A percentile compares a stretch with the other conserved stretches of the same genome.
Conservation (phyloP, 2,113 vertebrate species). For the Apus apus region DNA sequence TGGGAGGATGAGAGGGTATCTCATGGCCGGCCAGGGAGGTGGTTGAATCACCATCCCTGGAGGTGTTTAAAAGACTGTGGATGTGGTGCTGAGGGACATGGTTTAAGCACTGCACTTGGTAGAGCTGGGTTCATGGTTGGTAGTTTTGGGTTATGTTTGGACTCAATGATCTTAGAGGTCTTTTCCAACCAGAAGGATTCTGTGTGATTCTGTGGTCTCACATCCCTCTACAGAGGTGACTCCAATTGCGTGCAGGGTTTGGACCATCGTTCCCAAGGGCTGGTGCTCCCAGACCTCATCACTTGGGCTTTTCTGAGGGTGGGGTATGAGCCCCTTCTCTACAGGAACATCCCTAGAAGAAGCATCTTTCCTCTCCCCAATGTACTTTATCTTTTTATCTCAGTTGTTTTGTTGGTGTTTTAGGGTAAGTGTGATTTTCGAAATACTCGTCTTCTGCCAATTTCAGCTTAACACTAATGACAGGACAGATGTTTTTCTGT, state of each 20-base stretch:
- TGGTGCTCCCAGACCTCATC: neutral
- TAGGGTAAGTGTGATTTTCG: neutral
- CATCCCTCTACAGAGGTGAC: neutral
- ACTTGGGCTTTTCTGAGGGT: neutral
- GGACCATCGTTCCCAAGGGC: neutral
- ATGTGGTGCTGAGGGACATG: too few relatives aligned
- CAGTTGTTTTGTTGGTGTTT: neutral
- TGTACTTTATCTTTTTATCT: neutral
- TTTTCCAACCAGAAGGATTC: too few relatives aligned
- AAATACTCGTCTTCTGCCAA: neutral
- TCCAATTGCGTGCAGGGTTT: rapidly evolving
- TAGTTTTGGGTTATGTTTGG: too few relatives aligned
- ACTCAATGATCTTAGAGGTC: too few relatives aligned
- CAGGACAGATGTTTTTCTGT: too few relatives aligned
- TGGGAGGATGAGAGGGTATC: neutral
- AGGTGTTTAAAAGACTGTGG: too few relatives aligned
- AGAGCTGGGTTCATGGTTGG: too few relatives aligned
- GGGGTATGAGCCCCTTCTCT: neutral
- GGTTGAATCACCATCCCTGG: too few relatives aligned
- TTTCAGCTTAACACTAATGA: too few relatives aligned
- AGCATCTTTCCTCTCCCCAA: neutral
- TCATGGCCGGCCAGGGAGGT: neutral
- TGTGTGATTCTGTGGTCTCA: too few relatives aligned
- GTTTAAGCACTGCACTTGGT: too few relatives aligned
- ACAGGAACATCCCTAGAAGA: rapidly evolving